Conservation (phyloP, 2,888 invertebrate genomes). For the Athalia cordata region DNA sequence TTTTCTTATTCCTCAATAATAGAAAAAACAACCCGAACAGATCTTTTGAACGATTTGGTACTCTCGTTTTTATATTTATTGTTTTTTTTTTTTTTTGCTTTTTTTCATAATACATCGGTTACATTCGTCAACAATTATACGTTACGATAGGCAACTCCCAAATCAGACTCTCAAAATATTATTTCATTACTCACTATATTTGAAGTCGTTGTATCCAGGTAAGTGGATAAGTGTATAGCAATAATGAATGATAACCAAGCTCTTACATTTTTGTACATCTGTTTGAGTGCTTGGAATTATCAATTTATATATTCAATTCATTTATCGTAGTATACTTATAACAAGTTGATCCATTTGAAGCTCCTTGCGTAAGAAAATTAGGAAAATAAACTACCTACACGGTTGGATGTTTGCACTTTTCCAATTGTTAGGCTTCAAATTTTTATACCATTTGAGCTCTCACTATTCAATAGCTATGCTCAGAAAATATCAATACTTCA, state of each 20-base stretch:
- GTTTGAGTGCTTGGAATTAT: conserved; percentile 15
- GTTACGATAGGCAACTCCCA: conserved; percentile 20
- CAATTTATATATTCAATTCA: conserved; percentile 10
- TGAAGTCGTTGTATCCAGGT: conserved; percentile 25
- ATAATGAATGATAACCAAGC: conserved; percentile 24
- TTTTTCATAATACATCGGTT: conserved; percentile 29
- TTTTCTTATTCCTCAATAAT: background rate
- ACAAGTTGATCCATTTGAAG: conserved; percentile 19
- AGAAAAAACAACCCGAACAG: background rate
- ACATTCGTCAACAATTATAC: conserved; percentile 41
- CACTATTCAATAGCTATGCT: conserved; percentile 17
- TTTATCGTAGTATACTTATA: conserved; percentile 16
- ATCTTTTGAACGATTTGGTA: conserved; percentile 3
- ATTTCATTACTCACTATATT: conserved; percentile 11
- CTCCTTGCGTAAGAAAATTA: conserved; percentile 19
- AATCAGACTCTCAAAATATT: conserved; percentile 12
- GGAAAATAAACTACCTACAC: conserved; percentile 1
- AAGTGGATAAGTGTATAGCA: background rate
- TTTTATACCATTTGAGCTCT: conserved; percentile 51
- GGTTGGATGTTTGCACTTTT: conserved; percentile 29
- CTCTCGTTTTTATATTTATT: conserved; percentile 6
- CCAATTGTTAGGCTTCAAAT: conserved; percentile 59
- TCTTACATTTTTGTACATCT: conserved; percentile 30
- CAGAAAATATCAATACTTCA: background rate
- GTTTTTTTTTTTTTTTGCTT: background rate